These are phyloP conservation scores for Orchestes rusci DNA, from an alignment of 2,888 invertebrate genomes.

Conservation along the genomic window DNA sequence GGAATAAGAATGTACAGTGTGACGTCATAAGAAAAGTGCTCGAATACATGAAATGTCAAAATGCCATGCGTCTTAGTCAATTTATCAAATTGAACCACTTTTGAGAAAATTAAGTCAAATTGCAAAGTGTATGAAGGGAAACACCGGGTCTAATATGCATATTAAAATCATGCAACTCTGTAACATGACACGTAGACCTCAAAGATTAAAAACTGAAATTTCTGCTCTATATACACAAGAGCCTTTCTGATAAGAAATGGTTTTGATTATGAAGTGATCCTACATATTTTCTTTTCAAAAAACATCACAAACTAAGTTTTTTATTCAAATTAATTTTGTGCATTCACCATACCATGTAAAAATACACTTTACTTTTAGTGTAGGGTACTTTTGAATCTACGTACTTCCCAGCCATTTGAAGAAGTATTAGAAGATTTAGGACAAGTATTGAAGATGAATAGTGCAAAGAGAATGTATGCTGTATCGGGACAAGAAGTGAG, in stretches of 20 bases:
- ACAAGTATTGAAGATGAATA: slow-evolving; percentile 85
- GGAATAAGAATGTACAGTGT: no score
- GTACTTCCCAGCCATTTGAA: slow-evolving; percentile 90
- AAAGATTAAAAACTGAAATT: slow-evolving; percentile 5
- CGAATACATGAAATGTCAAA: no score
- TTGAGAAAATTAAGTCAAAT: not conserved
- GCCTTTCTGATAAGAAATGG: no score
- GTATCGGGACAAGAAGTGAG: slow-evolving; percentile 88
- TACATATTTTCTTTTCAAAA: no score
- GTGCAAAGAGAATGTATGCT: slow-evolving; percentile 86
- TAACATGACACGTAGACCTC: slow-evolving; percentile 4
- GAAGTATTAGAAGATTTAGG: slow-evolving; percentile 90
- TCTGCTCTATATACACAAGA: slow-evolving; percentile 5
- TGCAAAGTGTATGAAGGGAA: not conserved
- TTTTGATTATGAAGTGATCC: no score
- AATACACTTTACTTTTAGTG: slow-evolving; percentile 51
- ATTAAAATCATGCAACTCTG: slow-evolving; percentile 8
- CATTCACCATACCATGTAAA: no score
- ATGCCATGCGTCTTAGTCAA: no score
- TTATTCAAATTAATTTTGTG: no score
- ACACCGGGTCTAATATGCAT: not conserved
- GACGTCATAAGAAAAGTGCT: no score
- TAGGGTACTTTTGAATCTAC: slow-evolving; percentile 82
- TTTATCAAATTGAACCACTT: not conserved
- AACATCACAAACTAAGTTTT: no score